Percentiles rank a stretch among this genome's conserved stretches.
Evolutionary conservation across 2,797 vertebrate genomes (phyloP).

Genomic region (Nannoperca obscura): DNA sequence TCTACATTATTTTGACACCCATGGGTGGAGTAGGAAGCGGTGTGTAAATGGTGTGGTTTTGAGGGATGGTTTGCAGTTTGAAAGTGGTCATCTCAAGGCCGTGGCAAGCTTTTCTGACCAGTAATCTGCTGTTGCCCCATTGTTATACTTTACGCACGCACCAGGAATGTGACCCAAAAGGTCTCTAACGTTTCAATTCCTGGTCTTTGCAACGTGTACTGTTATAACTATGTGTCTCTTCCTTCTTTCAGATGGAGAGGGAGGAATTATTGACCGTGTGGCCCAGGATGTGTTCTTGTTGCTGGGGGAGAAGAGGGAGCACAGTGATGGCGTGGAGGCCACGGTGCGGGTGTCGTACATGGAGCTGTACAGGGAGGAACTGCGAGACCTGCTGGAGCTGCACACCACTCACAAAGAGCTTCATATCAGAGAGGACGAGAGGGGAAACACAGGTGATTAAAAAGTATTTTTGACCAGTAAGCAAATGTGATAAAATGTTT

Average conservation of each 20-base stretch:
- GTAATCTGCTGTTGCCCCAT: neutral
- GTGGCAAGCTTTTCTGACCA: neutral
- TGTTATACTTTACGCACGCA: neutral
- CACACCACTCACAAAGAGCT: conserved; percentile 88
- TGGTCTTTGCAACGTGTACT: neutral
- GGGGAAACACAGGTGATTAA: conserved; percentile 90
- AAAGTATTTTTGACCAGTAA: neutral
- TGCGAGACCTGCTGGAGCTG: conserved; percentile 90
- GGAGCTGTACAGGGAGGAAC: conserved; percentile 92
- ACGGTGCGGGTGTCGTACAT: conserved; percentile 89
- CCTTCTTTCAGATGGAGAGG: conserved; percentile 83
- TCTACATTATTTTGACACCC: neutral
- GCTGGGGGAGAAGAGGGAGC: conserved; percentile 83
- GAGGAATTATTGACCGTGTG: conserved; percentile 90
- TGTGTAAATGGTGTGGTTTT: neutral
- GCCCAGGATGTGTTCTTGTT: conserved; percentile 90
- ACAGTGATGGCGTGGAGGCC: conserved; percentile 63
- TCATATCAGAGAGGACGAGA: conserved; percentile 92
- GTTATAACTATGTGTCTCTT: neutral
- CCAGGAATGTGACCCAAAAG: neutral
- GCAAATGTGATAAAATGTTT: conserved; percentile 1
- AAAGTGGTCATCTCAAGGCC: neutral
- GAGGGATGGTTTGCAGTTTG: neutral
- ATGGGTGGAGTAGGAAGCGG: neutral
- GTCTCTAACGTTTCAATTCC: neutral